Percentiles rank a stretch among this genome's conserved stretches.
These are phyloP conservation scores for Temnopleurus reevesii DNA, from an alignment of 53 echinoderm and acorn worm genomes.

Conservation along the genomic window DNA sequence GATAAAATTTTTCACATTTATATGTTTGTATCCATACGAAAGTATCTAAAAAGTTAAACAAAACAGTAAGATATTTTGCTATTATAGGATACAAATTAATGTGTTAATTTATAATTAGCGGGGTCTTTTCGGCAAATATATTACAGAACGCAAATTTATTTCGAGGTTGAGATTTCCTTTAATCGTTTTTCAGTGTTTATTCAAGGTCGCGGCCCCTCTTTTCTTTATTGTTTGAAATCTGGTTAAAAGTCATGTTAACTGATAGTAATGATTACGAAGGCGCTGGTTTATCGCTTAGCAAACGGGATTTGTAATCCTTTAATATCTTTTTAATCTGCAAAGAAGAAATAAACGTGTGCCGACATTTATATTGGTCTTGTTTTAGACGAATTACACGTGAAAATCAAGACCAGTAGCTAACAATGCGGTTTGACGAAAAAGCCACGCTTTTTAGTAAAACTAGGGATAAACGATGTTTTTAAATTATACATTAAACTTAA, in stretches of 20 bases:
- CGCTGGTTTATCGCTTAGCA: background rate
- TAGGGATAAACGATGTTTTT: too few species aligned
- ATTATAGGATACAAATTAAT: too few species aligned
- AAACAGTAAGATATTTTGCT: too few species aligned
- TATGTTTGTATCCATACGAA: too few species aligned
- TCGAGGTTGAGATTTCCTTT: background rate
- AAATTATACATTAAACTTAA: too few species aligned
- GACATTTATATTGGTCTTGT: background rate
- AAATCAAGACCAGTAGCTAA: too few species aligned
- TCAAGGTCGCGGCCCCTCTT: background rate
- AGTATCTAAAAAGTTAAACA: too few species aligned
- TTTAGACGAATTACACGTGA: background rate
- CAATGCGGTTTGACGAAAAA: too few species aligned
- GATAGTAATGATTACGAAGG: background rate
- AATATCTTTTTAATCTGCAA: background rate
- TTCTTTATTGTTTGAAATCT: background rate
- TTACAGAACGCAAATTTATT: background rate
- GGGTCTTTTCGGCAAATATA: too few species aligned
- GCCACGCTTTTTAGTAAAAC: too few species aligned
- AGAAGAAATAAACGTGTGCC: background rate
- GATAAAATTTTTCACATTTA: too few species aligned
- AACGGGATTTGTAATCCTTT: background rate
- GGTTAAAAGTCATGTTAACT: slow-evolving; percentile 17
- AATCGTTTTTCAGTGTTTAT: background rate
- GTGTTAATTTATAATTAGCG: too few species aligned